phyloP scores from a whole-genome alignment of 2,797 vertebrate genomes.

The Tragelaphus eurycerus region DNA sequence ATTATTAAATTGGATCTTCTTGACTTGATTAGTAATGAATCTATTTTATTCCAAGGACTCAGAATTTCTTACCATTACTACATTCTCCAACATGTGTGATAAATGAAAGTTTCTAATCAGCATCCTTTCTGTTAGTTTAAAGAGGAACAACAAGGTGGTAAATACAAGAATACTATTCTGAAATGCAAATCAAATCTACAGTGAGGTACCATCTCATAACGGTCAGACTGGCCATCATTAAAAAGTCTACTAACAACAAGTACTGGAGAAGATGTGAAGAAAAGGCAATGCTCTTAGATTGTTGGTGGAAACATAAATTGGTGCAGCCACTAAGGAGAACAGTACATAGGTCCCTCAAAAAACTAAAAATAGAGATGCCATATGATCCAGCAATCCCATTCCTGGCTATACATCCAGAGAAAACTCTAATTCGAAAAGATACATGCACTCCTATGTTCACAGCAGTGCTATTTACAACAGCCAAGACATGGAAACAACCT shows the following conservation, averaged over 20 bases:
- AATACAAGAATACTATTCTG: not conserved
- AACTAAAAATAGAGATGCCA: not conserved
- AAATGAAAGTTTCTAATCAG: not conserved
- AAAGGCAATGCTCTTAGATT: not conserved
- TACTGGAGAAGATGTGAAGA: not conserved
- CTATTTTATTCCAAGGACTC: not conserved
- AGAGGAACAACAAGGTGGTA: not conserved
- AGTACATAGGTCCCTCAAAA: not conserved
- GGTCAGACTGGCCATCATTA: not conserved
- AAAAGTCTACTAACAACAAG: not conserved
- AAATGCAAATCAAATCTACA: not conserved
- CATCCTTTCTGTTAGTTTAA: not conserved
- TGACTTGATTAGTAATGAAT: not conserved
- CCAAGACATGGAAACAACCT: not conserved
- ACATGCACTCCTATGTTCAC: not conserved
- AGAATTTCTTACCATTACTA: not conserved
- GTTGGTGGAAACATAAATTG: not conserved
- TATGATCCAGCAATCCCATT: not conserved
- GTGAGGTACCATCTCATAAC: not conserved
- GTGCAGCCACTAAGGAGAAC: not conserved
- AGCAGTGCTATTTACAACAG: not conserved
- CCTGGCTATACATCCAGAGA: not conserved
- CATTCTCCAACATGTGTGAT: not conserved
- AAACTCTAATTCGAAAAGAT: not conserved
- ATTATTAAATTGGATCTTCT: not conserved